These are phyloP conservation scores for Struthidea cinerea DNA, from an alignment of 2,113 vertebrate genomes.

Conservation along the genomic window DNA sequence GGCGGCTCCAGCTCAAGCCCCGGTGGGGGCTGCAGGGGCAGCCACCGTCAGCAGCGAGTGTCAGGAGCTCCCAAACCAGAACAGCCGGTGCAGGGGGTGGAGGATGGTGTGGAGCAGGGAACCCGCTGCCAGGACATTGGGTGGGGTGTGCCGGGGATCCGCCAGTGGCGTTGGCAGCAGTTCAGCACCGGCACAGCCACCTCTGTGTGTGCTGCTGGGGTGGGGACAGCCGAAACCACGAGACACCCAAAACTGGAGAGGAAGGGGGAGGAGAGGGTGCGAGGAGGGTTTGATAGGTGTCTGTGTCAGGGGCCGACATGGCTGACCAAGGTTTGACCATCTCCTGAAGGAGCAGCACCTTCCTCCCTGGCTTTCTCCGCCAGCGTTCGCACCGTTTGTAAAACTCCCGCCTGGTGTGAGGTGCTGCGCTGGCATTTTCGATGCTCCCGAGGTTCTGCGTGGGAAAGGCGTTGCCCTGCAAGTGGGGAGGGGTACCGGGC, in stretches of 20 bases:
- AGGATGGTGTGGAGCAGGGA: neutral
- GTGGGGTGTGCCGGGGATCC: neutral
- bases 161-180: neutral
- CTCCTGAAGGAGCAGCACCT: neutral
- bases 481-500: rapidly evolving
- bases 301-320: neutral
- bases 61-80: neutral
- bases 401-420: neutral
- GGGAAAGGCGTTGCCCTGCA: neutral
- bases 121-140: neutral
- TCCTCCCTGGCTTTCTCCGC: neutral
- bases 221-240: neutral
- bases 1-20: neutral
- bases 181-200: neutral
- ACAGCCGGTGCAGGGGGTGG: neutral
- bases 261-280: neutral
- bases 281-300: neutral
- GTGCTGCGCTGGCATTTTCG: neutral
- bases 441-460: neutral
- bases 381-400: neutral
- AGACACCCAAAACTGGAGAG: neutral
- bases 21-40: neutral
- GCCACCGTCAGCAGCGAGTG: neutral
- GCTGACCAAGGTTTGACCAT: neutral
- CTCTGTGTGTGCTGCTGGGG: neutral